Evolutionary conservation across 1,140 invertebrate species (phyloP).

Genomic region (Drosophila takahashii): DNA sequence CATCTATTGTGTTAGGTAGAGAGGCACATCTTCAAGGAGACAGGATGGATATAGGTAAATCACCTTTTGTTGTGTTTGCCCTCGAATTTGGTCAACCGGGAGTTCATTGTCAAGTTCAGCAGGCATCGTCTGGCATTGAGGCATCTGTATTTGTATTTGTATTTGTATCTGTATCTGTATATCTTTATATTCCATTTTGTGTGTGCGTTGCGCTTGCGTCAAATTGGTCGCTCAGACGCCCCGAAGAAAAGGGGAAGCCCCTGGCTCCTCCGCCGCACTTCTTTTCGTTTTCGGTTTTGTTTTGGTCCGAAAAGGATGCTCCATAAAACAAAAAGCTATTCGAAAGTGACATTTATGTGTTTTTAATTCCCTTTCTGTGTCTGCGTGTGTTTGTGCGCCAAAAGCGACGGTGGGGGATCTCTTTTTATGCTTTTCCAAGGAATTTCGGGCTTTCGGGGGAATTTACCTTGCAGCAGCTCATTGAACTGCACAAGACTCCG

Average conservation of each 20-base stretch:
- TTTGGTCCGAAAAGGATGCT: conserved; percentile 60
- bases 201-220: conserved; percentile 73
- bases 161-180: conserved; percentile 18
- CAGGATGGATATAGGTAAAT: conserved; percentile 44
- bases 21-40: conserved; percentile 18
- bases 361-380: conserved; percentile 72
- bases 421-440: conserved; percentile 61
- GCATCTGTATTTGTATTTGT: conserved; percentile 18
- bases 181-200: conserved; percentile 23
- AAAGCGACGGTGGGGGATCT: conserved; percentile 6
- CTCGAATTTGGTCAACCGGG: conserved; percentile 50
- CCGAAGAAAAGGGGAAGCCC: background rate
- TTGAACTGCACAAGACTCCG: conserved; percentile 52
- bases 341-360: conserved; percentile 81
- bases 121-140: conserved; percentile 40
- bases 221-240: conserved; percentile 56
- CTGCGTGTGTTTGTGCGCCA: conserved; percentile 5
- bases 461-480: conserved; percentile 68
- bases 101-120: conserved; percentile 62
- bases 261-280: conserved; percentile 9
- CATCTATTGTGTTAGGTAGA: conserved; percentile 44
- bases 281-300: conserved; percentile 47
- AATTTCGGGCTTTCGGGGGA: conserved; percentile 60
- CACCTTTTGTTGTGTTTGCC: conserved; percentile 48
- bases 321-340: conserved; percentile 80